Percentiles rank a stretch among this genome's conserved stretches.
phyloP scores from a whole-genome alignment of 2,797 vertebrate genomes.

The Poecilia picta region DNA sequence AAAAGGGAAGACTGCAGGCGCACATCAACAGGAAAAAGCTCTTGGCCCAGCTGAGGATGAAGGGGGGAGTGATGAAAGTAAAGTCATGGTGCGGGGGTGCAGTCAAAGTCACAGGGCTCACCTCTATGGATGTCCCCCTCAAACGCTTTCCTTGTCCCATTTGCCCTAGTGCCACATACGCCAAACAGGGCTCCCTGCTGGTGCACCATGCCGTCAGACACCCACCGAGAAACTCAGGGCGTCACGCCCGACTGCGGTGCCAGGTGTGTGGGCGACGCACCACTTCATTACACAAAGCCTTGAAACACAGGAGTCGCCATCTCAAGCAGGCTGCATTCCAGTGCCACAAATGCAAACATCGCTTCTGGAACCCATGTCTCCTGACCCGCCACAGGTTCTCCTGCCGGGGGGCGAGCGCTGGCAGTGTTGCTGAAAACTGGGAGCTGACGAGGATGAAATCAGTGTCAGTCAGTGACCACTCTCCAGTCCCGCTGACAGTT shows the following conservation, averaged over 20 bases:
- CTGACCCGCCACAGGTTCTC: constrained; percentile 79
- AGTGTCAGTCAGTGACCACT: constrained; percentile 35
- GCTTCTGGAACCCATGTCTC: constrained; percentile 80
- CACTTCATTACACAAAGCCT: constrained; percentile 72
- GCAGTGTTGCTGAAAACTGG: constrained; percentile 48
- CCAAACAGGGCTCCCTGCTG: constrained; percentile 73
- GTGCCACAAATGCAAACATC: constrained; percentile 78
- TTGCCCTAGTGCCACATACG: constrained; percentile 78
- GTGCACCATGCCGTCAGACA: constrained; percentile 78
- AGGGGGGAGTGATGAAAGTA: constrained; percentile 57
- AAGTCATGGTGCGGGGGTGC: constrained; percentile 76
- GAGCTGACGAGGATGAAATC: constrained; percentile 58
- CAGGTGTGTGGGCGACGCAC: constrained; percentile 74
- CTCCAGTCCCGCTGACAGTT: constrained; percentile 49
- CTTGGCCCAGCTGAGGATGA: constrained; percentile 75
- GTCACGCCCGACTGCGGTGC: constrained; percentile 75
- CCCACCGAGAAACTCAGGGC: constrained; percentile 67
- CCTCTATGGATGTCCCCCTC: constrained; percentile 74
- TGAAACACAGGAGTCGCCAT: constrained; percentile 80
- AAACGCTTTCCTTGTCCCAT: constrained; percentile 82
- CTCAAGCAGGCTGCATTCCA: constrained; percentile 76
- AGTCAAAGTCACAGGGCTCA: constrained; percentile 72
- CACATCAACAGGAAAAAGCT: constrained; percentile 78
- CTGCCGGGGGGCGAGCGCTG: constrained; percentile 61
- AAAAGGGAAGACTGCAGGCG: constrained; percentile 70